phyloP scores from a whole-genome alignment of 2,113 vertebrate genomes.

The Entomyzon cyanotis region DNA sequence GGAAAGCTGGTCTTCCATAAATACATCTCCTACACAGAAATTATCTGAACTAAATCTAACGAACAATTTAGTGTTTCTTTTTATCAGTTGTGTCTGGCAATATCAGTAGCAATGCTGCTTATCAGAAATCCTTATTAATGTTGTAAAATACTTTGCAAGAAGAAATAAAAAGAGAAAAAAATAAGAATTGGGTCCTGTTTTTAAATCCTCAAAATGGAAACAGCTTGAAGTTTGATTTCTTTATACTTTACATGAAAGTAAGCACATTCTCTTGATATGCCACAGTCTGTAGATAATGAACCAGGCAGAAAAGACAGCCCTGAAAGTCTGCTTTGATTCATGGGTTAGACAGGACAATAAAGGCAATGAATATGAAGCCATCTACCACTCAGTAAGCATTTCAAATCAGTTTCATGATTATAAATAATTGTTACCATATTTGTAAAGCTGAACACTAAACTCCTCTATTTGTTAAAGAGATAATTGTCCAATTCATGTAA shows the following conservation, averaged over 20 bases:
- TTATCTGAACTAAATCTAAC: background rate
- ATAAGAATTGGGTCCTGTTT: background rate
- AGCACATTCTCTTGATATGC: constrained; percentile 57
- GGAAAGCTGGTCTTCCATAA: background rate
- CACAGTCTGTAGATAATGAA: constrained; percentile 51
- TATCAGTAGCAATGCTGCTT: background rate
- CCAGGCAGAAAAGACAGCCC: constrained; percentile 43
- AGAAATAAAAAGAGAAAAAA: background rate
- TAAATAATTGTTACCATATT: constrained; percentile 50
- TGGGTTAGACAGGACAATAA: constrained; percentile 2
- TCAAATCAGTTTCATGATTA: constrained; percentile 43
- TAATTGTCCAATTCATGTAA: constrained; percentile 28
- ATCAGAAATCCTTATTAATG: constrained; percentile 1
- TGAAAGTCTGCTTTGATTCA: constrained; percentile 59
- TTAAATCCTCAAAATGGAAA: constrained; percentile 47
- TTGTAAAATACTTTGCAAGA: background rate
- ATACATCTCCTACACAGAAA: background rate
- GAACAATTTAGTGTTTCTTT: background rate
- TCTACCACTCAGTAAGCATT: constrained; percentile 40
- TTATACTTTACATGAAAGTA: constrained; percentile 60
- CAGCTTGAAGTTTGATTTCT: constrained; percentile 64
- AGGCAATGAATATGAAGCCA: constrained; percentile 10
- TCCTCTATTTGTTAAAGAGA: constrained; percentile 40
- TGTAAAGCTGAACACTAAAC: constrained; percentile 37
- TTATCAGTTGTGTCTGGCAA: background rate